Evolutionary conservation across 2,797 vertebrate species (phyloP).

Genomic region (Sebastes hubbsi): DNA sequence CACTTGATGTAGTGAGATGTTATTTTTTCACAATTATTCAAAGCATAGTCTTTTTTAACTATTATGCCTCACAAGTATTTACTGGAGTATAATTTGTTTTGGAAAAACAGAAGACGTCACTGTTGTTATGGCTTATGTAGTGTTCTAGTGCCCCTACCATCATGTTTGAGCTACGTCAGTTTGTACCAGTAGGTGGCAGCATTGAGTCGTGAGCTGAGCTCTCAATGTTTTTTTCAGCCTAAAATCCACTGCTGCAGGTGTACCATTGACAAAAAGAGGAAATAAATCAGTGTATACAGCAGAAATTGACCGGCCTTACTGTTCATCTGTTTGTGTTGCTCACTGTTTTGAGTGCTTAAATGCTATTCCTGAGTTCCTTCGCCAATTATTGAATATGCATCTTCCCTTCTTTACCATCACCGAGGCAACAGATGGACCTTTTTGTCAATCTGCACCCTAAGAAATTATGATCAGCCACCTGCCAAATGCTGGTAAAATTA

Average conservation of each 20-base stretch:
- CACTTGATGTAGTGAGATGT: neutral
- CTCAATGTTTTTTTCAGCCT: neutral
- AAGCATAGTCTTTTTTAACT: neutral
- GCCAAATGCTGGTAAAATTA: neutral
- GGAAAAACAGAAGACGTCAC: constrained; percentile 5
- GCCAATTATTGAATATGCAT: neutral
- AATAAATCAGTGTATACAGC: neutral
- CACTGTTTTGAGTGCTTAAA: neutral
- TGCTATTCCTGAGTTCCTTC: neutral
- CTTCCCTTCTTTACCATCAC: neutral
- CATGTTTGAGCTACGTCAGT: neutral
- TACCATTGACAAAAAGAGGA: neutral
- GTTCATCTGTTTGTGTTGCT: neutral
- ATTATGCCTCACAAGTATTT: neutral
- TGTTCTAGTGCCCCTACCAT: neutral
- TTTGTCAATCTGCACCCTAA: neutral
- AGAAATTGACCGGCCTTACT: neutral
- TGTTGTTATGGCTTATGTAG: constrained; percentile 16
- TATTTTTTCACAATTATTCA: neutral
- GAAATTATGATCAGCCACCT: neutral
- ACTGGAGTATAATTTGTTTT: neutral
- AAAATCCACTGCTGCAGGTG: neutral
- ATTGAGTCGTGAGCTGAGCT: constrained; percentile 1
- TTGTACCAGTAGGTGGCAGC: constrained; percentile 61
- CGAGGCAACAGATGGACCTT: neutral